Evolutionary conservation across 2,113 vertebrate species (phyloP).

Genomic region (Pachyramphus minor): DNA sequence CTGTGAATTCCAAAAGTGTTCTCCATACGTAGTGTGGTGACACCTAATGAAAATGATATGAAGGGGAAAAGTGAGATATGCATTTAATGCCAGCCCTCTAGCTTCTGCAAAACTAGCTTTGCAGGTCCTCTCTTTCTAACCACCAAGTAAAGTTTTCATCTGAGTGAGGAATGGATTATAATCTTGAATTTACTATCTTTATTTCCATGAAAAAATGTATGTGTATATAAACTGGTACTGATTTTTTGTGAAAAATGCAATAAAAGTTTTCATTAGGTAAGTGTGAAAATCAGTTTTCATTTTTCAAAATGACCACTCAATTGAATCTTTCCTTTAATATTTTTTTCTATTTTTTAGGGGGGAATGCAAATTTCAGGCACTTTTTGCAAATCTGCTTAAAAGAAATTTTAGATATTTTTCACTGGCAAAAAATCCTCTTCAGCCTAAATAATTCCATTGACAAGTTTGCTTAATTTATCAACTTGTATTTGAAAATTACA

Average conservation of each 20-base stretch:
- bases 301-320: background rate
- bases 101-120: background rate
- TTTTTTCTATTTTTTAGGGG: background rate
- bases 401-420: background rate
- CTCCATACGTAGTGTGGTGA: background rate
- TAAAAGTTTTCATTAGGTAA: background rate
- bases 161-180: background rate
- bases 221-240: rapidly evolving
- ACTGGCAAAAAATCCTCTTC: background rate
- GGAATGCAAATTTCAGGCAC: background rate
- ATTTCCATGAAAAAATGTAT: background rate
- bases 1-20: constrained; percentile 26
- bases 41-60: constrained; percentile 11
- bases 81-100: background rate
- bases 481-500: background rate
- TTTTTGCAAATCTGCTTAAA: background rate
- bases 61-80: background rate
- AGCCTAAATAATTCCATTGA: background rate
- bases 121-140: background rate
- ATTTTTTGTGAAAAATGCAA: background rate
- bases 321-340: background rate
- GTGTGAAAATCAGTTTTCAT: background rate
- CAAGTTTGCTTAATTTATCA: background rate
- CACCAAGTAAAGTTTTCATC: background rate
- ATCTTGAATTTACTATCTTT: background rate